phyloP scores from a whole-genome alignment of 2,888 invertebrate species.

The Caenorhabditis sp. region DNA sequence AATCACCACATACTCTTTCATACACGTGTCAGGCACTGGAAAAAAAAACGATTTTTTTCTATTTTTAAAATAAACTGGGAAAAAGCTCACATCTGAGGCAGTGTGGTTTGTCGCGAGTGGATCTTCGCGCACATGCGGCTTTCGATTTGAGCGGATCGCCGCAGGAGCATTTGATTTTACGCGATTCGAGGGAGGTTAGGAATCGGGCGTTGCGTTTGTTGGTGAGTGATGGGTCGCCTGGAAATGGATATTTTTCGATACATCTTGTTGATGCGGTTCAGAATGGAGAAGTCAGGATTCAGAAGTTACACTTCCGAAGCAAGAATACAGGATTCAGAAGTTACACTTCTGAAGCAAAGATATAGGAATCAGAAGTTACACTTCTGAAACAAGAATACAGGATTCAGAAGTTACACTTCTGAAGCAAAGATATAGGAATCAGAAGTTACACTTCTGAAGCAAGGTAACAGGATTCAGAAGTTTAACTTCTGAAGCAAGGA shows the following conservation, averaged over 20 bases:
- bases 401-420: too few relatives aligned
- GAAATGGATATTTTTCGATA: neutral
- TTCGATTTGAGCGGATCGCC: slow-evolving; percentile 23
- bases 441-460: too few relatives aligned
- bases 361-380: too few relatives aligned
- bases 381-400: too few relatives aligned
- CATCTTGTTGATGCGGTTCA: neutral
- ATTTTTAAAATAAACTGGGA: neutral
- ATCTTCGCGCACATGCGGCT: slow-evolving; percentile 13
- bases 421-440: too few relatives aligned
- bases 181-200: slow-evolving; percentile 9
- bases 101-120: neutral
- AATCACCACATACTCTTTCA: slow-evolving; percentile 23
- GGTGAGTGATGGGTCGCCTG: slow-evolving; percentile 27
- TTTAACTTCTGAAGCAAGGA: too few relatives aligned
- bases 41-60: neutral
- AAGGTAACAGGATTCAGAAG: too few relatives aligned
- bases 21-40: slow-evolving; percentile 29
- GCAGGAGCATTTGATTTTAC: slow-evolving; percentile 15
- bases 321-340: too few relatives aligned
- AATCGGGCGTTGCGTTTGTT: slow-evolving; percentile 18
- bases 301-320: neutral
- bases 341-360: too few relatives aligned
- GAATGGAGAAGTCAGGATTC: neutral
- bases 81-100: slow-evolving; percentile 21